phyloP scores from a whole-genome alignment of 2,888 invertebrate species.

The Drosophila histrio region DNA sequence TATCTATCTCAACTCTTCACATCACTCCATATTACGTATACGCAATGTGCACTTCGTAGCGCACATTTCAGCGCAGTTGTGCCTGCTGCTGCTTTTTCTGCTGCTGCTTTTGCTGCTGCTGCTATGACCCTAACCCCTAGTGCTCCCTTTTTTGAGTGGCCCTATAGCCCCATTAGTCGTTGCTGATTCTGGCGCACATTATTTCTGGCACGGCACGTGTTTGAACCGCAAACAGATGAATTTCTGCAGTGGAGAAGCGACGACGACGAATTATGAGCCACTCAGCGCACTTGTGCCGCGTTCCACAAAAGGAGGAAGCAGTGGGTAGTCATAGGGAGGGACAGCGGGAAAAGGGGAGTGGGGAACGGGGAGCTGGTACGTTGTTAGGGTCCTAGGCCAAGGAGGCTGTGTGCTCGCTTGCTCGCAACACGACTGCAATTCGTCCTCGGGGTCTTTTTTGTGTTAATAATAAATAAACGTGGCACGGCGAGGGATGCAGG shows the following conservation, averaged over 20 bases:
- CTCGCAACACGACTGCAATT: constrained; percentile 64
- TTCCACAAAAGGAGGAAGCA: constrained; percentile 28
- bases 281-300: constrained; percentile 71
- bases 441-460: constrained; percentile 74
- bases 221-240: constrained; percentile 79
- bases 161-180: constrained; percentile 64
- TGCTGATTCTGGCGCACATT: constrained; percentile 66
- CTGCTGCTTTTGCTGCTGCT: background rate
- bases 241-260: constrained; percentile 59
- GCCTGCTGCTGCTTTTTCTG: background rate
- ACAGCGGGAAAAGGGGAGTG: background rate
- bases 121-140: constrained; percentile 15
- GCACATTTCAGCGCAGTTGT: constrained; percentile 25
- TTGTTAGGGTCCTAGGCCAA: constrained; percentile 31
- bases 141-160: constrained; percentile 17
- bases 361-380: background rate
- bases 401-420: constrained; percentile 37
- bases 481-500: constrained; percentile 19
- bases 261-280: constrained; percentile 78
- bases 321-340: no score
- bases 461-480: constrained; percentile 80
- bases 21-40: background rate
- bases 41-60: constrained; percentile 6
- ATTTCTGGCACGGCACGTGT: constrained; percentile 75
- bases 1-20: background rate